Percentiles rank a stretch among this genome's conserved stretches.
phyloP scores from a whole-genome alignment of 2,797 vertebrate species.

The Chelmon rostratus region DNA sequence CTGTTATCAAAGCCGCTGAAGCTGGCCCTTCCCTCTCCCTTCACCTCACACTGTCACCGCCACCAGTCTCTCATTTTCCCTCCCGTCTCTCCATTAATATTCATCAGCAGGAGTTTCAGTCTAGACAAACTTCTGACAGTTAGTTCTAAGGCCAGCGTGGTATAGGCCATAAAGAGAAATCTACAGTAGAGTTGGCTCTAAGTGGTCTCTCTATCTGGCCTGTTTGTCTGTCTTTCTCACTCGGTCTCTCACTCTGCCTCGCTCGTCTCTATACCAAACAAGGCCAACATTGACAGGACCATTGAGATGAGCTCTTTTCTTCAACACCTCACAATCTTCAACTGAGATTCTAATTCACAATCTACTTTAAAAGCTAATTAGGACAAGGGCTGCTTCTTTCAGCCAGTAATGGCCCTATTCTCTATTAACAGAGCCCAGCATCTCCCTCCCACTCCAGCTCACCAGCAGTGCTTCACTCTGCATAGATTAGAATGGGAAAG shows the following conservation, averaged over 20 bases:
- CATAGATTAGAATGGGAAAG: slow-evolving; percentile 51
- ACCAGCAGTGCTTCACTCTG: slow-evolving; percentile 36
- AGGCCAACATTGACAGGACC: slow-evolving; percentile 75
- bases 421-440: slow-evolving; percentile 33
- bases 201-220: slow-evolving; percentile 72
- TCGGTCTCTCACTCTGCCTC: slow-evolving; percentile 22
- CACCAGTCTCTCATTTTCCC: neutral
- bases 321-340: slow-evolving; percentile 66
- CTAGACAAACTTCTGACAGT: slow-evolving; percentile 72
- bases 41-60: slow-evolving; percentile 29
- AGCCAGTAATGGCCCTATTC: slow-evolving; percentile 19
- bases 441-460: slow-evolving; percentile 42
- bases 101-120: slow-evolving; percentile 73
- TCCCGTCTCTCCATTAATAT: slow-evolving; percentile 77
- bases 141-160: slow-evolving; percentile 76
- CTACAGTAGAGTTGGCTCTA: slow-evolving; percentile 73
- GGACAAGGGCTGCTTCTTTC: slow-evolving; percentile 64
- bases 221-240: slow-evolving; percentile 29
- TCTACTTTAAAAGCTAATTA: slow-evolving; percentile 80
- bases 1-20: slow-evolving; percentile 15
- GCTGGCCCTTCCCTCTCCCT: slow-evolving; percentile 10
- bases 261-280: slow-evolving; percentile 73
- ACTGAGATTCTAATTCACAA: slow-evolving; percentile 56
- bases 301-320: slow-evolving; percentile 79
- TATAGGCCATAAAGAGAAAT: slow-evolving; percentile 71